Conservation (phyloP, 2,113 vertebrate species). For the Piaya cayana region DNA sequence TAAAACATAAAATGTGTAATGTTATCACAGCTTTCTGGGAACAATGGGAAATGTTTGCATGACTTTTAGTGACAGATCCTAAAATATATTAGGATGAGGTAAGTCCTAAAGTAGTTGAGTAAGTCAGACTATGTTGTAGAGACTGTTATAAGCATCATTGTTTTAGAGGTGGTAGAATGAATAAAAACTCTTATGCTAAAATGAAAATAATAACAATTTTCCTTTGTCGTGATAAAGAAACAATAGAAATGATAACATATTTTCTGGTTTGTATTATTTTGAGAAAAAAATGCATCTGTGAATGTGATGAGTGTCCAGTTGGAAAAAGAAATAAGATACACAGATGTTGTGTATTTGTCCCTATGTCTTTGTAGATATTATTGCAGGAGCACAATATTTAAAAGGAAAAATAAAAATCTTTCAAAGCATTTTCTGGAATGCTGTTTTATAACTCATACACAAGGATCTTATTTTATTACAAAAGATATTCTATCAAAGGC, state of each 20-base stretch:
- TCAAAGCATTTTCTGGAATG: conserved; percentile 58
- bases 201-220: neutral
- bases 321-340: conserved; percentile 18
- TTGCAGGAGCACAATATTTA: conserved; percentile 28
- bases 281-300: neutral
- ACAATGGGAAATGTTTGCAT: neutral
- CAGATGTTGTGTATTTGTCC: conserved; percentile 45
- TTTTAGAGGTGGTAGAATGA: neutral
- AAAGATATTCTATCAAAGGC: conserved; percentile 25
- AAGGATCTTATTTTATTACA: conserved; percentile 43
- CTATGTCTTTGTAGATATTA: conserved; percentile 10
- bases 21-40: neutral
- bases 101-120: neutral
- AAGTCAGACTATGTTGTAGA: neutral
- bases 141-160: neutral
- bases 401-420: conserved; percentile 46
- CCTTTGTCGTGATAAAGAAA: neutral
- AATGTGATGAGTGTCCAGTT: neutral
- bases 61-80: neutral
- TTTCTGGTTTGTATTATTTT: conserved; percentile 31
- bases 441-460: conserved; percentile 39
- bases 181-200: neutral
- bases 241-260: neutral
- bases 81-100: neutral
- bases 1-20: neutral